Evolutionary conservation across 2,797 vertebrate species (phyloP).

Genomic region (Fratercula arctica): DNA sequence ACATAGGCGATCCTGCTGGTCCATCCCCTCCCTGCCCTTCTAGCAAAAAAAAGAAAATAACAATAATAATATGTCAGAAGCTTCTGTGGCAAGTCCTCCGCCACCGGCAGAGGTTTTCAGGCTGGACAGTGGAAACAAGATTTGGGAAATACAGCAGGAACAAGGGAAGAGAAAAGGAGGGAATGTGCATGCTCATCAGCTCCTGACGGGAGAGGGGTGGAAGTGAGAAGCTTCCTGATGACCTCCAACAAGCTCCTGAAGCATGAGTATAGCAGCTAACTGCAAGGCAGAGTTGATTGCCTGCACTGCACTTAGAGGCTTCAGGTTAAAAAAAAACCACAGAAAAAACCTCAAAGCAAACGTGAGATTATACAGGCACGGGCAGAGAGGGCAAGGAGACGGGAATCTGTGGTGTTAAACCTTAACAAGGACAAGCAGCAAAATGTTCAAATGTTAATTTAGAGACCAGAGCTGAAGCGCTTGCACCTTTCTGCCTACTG

Average conservation of each 20-base stretch:
- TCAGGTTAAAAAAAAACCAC: constrained; percentile 17
- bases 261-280: constrained; percentile 47
- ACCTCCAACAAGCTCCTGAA: constrained; percentile 44
- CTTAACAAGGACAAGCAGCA: background rate
- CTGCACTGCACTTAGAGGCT: background rate
- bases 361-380: fast-evolving
- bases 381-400: background rate
- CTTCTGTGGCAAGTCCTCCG: background rate
- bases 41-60: background rate
- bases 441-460: background rate
- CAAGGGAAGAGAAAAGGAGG: background rate
- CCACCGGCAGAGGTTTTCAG: background rate
- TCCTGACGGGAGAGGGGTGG: background rate
- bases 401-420: background rate
- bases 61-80: background rate
- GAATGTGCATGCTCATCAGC: background rate
- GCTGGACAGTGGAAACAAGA: background rate
- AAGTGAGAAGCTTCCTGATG: constrained; percentile 44
- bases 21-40: background rate
- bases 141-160: background rate
- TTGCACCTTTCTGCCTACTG: background rate
- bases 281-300: constrained; percentile 25
- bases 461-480: background rate
- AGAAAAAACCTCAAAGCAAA: background rate
- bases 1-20: background rate